These are phyloP conservation scores for Ommatoiulus sabulosus DNA, from an alignment of 2,888 invertebrate genomes.

Conservation along the genomic window DNA sequence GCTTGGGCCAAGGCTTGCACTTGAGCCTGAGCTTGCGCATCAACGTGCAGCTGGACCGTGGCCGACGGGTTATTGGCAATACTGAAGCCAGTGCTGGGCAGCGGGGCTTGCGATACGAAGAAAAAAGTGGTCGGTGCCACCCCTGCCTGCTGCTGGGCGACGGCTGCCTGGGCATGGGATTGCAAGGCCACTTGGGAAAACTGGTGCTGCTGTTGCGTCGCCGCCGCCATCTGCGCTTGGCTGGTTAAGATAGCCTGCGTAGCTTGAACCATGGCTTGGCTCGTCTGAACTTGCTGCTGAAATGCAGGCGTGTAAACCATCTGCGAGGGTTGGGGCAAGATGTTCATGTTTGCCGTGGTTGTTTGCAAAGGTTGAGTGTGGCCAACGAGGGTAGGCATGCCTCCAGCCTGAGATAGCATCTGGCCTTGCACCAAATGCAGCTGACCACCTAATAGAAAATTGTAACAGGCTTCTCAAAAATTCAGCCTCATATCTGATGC, in stretches of 20 bases:
- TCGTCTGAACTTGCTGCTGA: conserved; percentile 46
- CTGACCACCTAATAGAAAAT: conserved; percentile 51
- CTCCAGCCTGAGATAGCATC: conserved; percentile 50
- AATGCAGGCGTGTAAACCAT: conserved; percentile 53
- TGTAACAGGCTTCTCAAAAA: no score
- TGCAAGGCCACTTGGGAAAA: conserved; percentile 53
- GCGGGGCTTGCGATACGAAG: conserved; percentile 47
- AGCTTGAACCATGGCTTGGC: conserved; percentile 35
- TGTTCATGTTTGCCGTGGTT: conserved; percentile 29
- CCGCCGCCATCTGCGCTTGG: conserved; percentile 51
- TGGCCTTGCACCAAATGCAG: conserved; percentile 54
- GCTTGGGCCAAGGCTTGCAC: conserved; percentile 48
- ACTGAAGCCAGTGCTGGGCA: not conserved
- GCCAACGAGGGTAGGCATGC: not conserved
- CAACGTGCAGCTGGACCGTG: conserved; percentile 49
- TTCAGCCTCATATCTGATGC: no score
- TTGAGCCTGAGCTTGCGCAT: conserved; percentile 54
- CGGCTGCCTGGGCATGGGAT: conserved; percentile 17
- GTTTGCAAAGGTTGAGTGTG: not conserved
- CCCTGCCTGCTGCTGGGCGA: not conserved
- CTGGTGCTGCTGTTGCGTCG: conserved; percentile 50
- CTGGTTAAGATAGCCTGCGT: not conserved
- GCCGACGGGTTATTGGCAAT: not conserved
- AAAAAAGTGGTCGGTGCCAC: conserved; percentile 51
- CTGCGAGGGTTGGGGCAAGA: conserved; percentile 51